Evolutionary conservation across 1,140 invertebrate genomes (phyloP), one percentile per base, ranked within the genome.

Genomic region (Littorina saxatilis): DNA sequence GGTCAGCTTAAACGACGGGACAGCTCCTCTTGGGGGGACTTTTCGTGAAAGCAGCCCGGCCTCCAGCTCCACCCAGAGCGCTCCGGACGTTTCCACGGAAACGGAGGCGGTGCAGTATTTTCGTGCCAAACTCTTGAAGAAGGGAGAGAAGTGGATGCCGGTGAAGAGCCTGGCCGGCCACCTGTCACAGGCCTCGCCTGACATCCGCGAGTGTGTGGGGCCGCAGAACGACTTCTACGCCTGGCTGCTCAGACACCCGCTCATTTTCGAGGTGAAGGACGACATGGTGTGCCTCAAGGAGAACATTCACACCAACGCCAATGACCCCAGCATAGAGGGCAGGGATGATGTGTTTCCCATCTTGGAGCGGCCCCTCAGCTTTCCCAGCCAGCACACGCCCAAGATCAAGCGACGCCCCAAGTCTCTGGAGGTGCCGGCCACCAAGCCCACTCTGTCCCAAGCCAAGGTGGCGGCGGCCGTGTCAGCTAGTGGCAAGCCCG

Each of bases 41-140:
- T 88, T 90, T 88, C 87, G 88, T 75, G 89, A 90, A 86, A 86
- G 83, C 70, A 87, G 86, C 81, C 86, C 90, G 76, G 88, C 89
- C 77, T 90, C 90, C 74, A 87, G 88, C 61, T 85, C 87, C 47
- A 85, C 83, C 75, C 82, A 81, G 11, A 85, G 84, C 84, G 81
- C 86, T 77, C 87, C 90, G 47, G 92, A 92, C 81, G 88, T 92
- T 63, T 91, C 90, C 58, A 84, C 87, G 32, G 92, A 93, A 83
- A 92, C 91, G 72, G 92, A 93, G 80, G 92, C 92, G 32, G 92
- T 93, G n/a, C 88, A 91, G 80, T 93, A 90, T 83, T 93, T 93
- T 89, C 89, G 91, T 74, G 85, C 86, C 37, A 90, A 89, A 84
- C 87, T 93, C 76, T 55, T 88, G 17, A 91, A 91, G 82, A 90